Base-by-base conservation (phyloP, 2,113 vertebrate genomes). In the Heterotis niloticus region DNA sequence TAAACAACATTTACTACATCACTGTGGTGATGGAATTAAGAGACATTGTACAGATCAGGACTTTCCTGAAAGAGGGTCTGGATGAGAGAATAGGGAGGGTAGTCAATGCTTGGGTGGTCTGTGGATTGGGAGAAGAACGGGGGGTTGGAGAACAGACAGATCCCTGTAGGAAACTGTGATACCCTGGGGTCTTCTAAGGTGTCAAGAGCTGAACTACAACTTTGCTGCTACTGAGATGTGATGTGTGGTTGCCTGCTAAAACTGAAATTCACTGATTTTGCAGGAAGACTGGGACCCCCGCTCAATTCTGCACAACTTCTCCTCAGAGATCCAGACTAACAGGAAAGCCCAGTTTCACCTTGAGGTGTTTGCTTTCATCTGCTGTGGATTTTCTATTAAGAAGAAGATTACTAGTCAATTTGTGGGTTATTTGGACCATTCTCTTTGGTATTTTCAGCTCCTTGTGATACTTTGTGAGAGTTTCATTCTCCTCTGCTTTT, bases 1-100 rank as follows among this genome's bases (percentile, higher is more conserved):
- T 71, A 71, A n/a, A 18, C 44, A 71, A 52, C 20, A 54, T 71
- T 71, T 54, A 44, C 44, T 44, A 71, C 44, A 71, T n/a, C 20
- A 51, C 69, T 71, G 52, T 51, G 13, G 16, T 71, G 69, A 20
- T 51, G 23, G 44, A n/a, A 20, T 23, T 51, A 18, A 54, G 34
- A 28, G 26, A 44, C 34, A 44, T 44, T 54, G 16, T 51, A 34
- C 4, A 71, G 29, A 51, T 54, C 18, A 71, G 34, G 20, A 71
- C 29, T 4, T n/a, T 51, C 69, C 16, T 29, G 13, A n/a, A 28
- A 18, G 68, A 71, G 18, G 68, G 68, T 7, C 44, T 12, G 68
- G 18, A 71, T 44, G 20, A 71, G n/a, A 51, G 69, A 44, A 23
- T 34, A 51, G 34, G 18, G 34, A n/a, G 69, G 52, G 69, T n/a